These are phyloP conservation scores for Menidia beryllina DNA, from an alignment of 2,113 vertebrate species.

Conservation along the genomic window DNA sequence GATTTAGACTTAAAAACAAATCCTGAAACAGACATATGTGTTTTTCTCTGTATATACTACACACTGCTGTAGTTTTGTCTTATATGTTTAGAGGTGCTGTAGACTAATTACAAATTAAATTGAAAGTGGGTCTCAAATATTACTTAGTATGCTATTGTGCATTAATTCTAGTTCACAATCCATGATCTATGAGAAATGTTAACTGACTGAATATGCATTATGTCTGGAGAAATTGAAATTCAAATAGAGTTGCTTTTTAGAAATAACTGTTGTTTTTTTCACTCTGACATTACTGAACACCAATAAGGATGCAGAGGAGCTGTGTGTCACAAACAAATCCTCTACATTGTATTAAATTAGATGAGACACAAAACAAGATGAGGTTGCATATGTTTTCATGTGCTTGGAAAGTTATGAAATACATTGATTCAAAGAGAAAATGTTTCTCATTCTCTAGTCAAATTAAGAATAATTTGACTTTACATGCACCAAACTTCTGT, in stretches of 20 bases:
- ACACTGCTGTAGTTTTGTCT: neutral
- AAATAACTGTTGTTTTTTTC: no score
- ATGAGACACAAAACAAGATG: no score
- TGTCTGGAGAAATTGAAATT: neutral
- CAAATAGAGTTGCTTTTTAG: no score
- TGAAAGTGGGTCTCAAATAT: neutral
- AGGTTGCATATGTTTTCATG: neutral
- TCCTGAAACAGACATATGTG: conserved; percentile 9
- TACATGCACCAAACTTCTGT: neutral
- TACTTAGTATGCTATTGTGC: neutral
- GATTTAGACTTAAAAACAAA: conserved; percentile 2
- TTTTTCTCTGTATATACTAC: neutral
- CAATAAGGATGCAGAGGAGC: no score
- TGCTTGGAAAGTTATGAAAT: neutral
- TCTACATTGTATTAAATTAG: no score
- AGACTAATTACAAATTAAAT: conserved; percentile 12
- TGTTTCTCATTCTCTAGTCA: neutral
- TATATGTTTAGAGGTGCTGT: neutral
- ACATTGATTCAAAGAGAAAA: neutral
- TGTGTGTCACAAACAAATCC: no score
- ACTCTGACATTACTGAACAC: no score
- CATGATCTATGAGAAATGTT: conserved; percentile 49
- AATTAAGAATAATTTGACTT: neutral
- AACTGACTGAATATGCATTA: neutral
- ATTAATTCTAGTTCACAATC: conserved; percentile 57